Evolutionary conservation across 2,888 invertebrate genomes (phyloP).

Genomic region (Apodemia duryi): DNA sequence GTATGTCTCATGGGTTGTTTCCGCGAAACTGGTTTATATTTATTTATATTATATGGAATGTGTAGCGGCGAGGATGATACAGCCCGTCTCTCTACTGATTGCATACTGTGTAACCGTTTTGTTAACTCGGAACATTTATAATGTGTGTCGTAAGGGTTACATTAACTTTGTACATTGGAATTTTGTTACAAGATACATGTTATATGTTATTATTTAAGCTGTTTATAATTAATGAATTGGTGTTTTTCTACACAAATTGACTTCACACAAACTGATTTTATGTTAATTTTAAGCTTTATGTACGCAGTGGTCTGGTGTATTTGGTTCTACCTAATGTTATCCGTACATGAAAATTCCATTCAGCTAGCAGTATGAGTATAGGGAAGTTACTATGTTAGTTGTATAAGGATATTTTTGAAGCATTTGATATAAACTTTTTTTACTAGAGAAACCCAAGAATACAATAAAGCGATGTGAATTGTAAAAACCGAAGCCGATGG

Average conservation of each 20-base stretch:
- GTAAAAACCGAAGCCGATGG: slow-evolving; percentile 68
- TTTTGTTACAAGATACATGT: slow-evolving; percentile 66
- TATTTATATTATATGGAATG: slow-evolving; percentile 50
- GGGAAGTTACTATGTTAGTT: slow-evolving; percentile 74
- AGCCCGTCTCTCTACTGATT: slow-evolving; percentile 26
- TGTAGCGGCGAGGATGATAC: slow-evolving; percentile 31
- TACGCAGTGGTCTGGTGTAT: slow-evolving; percentile 65
- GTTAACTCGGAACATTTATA: background rate
- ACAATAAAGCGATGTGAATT: slow-evolving; percentile 67
- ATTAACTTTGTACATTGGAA: slow-evolving; percentile 76
- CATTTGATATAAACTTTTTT: slow-evolving; percentile 80
- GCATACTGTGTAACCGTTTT: slow-evolving; percentile 38
- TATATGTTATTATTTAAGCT: slow-evolving; percentile 75
- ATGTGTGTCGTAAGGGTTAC: background rate
- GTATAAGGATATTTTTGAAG: slow-evolving; percentile 79
- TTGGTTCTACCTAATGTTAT: slow-evolving; percentile 67
- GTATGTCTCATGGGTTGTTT: slow-evolving; percentile 20
- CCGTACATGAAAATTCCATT: slow-evolving; percentile 65
- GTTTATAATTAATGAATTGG: slow-evolving; percentile 68
- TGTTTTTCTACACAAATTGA: slow-evolving; percentile 70
- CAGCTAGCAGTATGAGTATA: slow-evolving; percentile 67
- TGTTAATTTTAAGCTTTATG: slow-evolving; percentile 67
- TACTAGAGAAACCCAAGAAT: slow-evolving; percentile 71
- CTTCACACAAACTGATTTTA: slow-evolving; percentile 61
- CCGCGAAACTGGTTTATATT: slow-evolving; percentile 55